Evolutionary conservation across 2,888 invertebrate genomes (phyloP).

Genomic region (Phyto melanocephala): DNA sequence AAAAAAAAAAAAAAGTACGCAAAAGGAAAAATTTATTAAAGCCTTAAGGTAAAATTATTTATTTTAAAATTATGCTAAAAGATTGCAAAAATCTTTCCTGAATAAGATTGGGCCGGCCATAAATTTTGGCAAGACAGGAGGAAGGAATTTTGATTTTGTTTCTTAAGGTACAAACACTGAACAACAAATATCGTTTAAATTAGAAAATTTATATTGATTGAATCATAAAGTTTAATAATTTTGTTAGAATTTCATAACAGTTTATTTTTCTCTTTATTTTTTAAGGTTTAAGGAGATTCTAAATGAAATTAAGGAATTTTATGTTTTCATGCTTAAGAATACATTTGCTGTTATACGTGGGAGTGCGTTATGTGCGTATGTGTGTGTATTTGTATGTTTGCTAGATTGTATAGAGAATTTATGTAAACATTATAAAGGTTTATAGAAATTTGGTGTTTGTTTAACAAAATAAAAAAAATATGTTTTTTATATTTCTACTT

Average conservation of each 20-base stretch:
- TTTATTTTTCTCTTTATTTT: not conserved
- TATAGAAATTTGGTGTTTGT: conserved; percentile 60
- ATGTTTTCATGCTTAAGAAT: not conserved
- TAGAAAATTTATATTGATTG: conserved; percentile 62
- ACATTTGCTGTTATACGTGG: not conserved
- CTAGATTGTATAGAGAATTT: conserved; percentile 18
- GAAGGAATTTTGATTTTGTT: conserved; percentile 25
- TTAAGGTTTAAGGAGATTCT: not conserved
- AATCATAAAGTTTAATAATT: conserved; percentile 64
- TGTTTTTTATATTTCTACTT: not conserved
- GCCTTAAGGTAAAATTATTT: conserved; percentile 74
- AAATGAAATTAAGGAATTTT: conserved; percentile 52
- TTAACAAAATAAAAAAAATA: conserved; percentile 53
- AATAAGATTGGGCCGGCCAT: not conserved
- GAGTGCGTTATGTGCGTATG: not conserved
- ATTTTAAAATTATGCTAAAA: conserved; percentile 72
- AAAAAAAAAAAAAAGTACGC: conserved; percentile 25
- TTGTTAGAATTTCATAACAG: conserved; percentile 25
- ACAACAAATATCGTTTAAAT: conserved; percentile 43
- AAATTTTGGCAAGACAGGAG: conserved; percentile 2
- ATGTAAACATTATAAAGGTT: conserved; percentile 63
- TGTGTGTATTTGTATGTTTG: not conserved
- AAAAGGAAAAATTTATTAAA: conserved; percentile 51
- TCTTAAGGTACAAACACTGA: conserved; percentile 1
- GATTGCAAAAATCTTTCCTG: conserved; percentile 64